These are phyloP conservation scores for Drosophila nigritarsus DNA, from an alignment of 2,888 invertebrate species.

Conservation along the genomic window DNA sequence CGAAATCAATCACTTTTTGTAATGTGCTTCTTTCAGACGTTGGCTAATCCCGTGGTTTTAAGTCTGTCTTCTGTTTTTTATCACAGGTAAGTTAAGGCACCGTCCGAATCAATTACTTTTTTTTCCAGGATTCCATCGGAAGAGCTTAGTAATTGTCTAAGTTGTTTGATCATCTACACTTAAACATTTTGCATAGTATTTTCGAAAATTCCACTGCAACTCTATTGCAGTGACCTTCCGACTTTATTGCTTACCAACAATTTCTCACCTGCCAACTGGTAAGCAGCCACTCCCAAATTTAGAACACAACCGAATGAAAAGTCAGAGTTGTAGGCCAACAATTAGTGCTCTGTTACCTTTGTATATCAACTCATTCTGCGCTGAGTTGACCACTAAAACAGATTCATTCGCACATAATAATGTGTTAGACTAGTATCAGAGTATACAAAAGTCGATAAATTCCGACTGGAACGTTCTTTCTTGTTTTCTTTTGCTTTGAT, in stretches of 20 bases:
- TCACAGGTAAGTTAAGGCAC: conserved; percentile 26
- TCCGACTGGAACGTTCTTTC: not conserved
- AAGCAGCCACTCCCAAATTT: not conserved
- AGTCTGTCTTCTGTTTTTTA: conserved; percentile 9
- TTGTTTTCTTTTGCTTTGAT: conserved; percentile 15
- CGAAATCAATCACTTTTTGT: conserved; percentile 50
- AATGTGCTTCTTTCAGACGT: conserved; percentile 3
- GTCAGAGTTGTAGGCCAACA: not conserved
- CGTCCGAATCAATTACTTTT: conserved; percentile 79
- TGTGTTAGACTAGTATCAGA: not conserved
- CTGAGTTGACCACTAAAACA: not conserved
- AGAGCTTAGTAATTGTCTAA: not conserved
- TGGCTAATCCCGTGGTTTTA: conserved; percentile 46
- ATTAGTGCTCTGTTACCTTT: not conserved
- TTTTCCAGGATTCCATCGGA: conserved; percentile 4
- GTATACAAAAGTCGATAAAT: conserved; percentile 9
- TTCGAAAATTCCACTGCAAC: not conserved
- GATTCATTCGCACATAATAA: not conserved
- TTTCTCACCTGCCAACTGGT: not conserved
- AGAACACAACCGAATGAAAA: not conserved
- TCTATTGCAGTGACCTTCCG: not conserved
- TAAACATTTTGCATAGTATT: not conserved
- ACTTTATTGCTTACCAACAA: not conserved
- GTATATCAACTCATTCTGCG: not conserved
- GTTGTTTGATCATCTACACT: not conserved